A percentile compares a stretch with the other conserved stretches of the same genome.
Conservation (phyloP, 2,888 invertebrate species). For the Oligia fasciuncula region DNA sequence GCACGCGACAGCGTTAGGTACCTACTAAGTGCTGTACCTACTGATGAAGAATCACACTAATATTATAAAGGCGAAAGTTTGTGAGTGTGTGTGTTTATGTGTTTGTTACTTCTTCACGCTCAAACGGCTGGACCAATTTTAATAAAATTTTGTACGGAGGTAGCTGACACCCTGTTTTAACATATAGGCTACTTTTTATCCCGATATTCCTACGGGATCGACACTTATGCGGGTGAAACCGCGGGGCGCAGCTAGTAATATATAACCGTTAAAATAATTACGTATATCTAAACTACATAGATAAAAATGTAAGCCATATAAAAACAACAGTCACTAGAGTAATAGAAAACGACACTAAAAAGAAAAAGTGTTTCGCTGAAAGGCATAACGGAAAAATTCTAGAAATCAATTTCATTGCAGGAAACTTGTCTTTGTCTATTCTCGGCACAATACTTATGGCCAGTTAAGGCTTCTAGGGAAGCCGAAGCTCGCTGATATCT, state of each 20-base stretch:
- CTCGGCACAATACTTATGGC: conserved; percentile 20
- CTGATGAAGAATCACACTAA: no score
- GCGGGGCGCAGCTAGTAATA: not conserved
- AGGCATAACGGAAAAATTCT: conserved; percentile 21
- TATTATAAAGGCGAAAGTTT: no score
- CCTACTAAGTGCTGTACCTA: no score
- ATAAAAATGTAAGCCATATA: not conserved
- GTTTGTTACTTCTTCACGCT: no score
- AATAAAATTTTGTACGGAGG: no score
- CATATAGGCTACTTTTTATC: no score
- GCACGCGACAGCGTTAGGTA: no score
- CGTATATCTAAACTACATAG: not conserved
- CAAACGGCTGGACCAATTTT: no score
- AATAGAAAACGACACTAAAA: not conserved
- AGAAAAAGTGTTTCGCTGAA: conserved; percentile 26
- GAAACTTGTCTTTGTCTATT: conserved; percentile 29
- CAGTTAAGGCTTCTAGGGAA: conserved; percentile 18
- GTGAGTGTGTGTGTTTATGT: no score
- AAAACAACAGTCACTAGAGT: not conserved
- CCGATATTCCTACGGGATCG: no score
- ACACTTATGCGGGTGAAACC: no score
- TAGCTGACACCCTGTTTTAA: no score
- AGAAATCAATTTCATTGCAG: conserved; percentile 27
- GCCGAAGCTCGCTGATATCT: conserved; percentile 12
- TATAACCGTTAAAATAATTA: not conserved